Evolutionary conservation across 64 coral and sea anemone genomes (phyloP).

Genomic region (Actinia tenebrosa): DNA sequence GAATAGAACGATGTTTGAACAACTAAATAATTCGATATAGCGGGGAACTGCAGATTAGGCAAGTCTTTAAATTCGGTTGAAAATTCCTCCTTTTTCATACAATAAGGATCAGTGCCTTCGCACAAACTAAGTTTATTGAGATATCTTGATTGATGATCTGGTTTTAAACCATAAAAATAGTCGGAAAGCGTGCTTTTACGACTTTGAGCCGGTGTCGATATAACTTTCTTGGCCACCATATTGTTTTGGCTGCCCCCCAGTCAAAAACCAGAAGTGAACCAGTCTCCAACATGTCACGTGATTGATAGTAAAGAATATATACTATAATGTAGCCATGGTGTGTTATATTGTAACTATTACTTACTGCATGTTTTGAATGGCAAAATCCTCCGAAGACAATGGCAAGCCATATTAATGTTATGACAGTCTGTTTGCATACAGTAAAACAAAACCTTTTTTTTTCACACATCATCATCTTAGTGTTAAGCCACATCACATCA

Average conservation of each 20-base stretch:
- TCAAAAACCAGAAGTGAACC: slow-evolving; percentile 30
- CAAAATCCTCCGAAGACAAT: too few species aligned
- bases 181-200: slow-evolving; percentile 8
- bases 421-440: too few species aligned
- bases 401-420: too few species aligned
- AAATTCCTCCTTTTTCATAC: slow-evolving; percentile 49
- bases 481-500: too few species aligned
- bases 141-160: slow-evolving; percentile 28
- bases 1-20: slow-evolving; percentile 52
- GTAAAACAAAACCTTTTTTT: too few species aligned
- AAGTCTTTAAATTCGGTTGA: slow-evolving; percentile 19
- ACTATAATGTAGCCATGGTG: too few species aligned
- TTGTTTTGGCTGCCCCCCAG: slow-evolving; percentile 32
- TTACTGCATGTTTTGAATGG: too few species aligned
- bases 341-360: too few species aligned
- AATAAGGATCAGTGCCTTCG: slow-evolving; percentile 38
- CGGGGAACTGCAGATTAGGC: slow-evolving; percentile 33
- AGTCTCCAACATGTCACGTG: too few species aligned
- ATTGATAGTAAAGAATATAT: too few species aligned
- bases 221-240: slow-evolving; percentile 26
- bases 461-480: too few species aligned
- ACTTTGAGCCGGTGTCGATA: neutral
- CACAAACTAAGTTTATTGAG: slow-evolving; percentile 12
- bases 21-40: slow-evolving; percentile 52
- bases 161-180: slow-evolving; percentile 30